phyloP scores from a whole-genome alignment of 2,797 vertebrate species.

The Falco columbarius region DNA sequence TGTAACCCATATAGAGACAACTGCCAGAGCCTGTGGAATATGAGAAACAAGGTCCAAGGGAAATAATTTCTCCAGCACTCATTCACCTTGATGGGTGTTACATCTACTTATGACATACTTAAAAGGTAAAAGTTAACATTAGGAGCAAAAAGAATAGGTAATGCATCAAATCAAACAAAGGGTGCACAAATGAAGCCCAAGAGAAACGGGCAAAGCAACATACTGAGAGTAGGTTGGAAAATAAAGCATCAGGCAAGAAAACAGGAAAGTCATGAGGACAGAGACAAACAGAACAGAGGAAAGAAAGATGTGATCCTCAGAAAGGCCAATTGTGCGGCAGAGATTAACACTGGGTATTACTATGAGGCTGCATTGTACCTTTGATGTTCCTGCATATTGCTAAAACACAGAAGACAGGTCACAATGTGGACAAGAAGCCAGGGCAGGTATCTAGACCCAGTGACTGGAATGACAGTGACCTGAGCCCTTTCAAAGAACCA shows the following conservation, averaged over 20 bases:
- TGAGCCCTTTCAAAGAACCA: conserved; percentile 2
- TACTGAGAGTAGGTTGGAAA: neutral
- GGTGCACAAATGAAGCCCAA: neutral
- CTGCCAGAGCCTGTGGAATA: neutral
- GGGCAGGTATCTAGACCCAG: neutral
- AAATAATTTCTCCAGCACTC: neutral
- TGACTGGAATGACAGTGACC: neutral
- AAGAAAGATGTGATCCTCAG: neutral
- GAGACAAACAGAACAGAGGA: neutral
- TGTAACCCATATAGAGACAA: neutral
- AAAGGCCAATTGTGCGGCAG: neutral
- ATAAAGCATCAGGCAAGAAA: neutral
- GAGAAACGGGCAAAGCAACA: neutral
- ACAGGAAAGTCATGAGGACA: neutral
- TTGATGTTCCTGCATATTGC: neutral
- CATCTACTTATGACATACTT: neutral
- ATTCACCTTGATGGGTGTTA: neutral
- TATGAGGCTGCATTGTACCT: neutral
- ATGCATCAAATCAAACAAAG: neutral
- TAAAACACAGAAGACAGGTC: neutral
- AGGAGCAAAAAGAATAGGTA: neutral
- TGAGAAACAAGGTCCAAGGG: neutral
- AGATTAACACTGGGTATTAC: neutral
- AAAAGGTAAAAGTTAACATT: neutral
- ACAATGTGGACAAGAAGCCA: neutral